A percentile compares a stretch with the other conserved stretches of the same genome.
Conservation (phyloP, 2,113 vertebrate genomes). For the Phalacrocorax pelagicus region DNA sequence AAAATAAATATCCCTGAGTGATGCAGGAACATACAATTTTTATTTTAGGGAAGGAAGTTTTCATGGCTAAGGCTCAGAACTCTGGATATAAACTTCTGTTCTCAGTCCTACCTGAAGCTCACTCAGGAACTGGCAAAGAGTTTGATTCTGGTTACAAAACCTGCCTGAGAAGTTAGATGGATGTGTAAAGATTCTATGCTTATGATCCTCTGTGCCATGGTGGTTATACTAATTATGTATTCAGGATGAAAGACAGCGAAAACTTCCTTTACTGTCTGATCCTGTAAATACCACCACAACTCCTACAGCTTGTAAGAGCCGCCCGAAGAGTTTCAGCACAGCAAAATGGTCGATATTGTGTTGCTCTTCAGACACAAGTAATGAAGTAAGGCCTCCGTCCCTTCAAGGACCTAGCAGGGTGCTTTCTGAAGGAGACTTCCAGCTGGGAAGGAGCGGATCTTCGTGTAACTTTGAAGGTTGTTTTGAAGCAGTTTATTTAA, state of each 20-base stretch:
- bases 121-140: neutral
- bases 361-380: neutral
- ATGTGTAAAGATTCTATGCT: neutral
- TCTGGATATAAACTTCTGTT: neutral
- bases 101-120: neutral
- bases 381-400: neutral
- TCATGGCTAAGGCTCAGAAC: neutral
- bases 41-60: neutral
- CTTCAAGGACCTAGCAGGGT: neutral
- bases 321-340: neutral
- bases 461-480: neutral
- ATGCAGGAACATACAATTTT: neutral
- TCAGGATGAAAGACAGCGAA: neutral
- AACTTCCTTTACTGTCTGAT: neutral
- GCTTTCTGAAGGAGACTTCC: neutral
- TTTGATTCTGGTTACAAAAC: neutral
- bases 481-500: neutral
- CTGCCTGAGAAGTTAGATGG: neutral
- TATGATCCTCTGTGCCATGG: neutral
- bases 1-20: neutral
- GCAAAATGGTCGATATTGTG: neutral
- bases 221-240: neutral
- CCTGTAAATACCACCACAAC: neutral
- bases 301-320: neutral
- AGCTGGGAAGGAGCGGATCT: neutral